Conservation (phyloP, 2,113 vertebrate species). For the Chamaea fasciata region DNA sequence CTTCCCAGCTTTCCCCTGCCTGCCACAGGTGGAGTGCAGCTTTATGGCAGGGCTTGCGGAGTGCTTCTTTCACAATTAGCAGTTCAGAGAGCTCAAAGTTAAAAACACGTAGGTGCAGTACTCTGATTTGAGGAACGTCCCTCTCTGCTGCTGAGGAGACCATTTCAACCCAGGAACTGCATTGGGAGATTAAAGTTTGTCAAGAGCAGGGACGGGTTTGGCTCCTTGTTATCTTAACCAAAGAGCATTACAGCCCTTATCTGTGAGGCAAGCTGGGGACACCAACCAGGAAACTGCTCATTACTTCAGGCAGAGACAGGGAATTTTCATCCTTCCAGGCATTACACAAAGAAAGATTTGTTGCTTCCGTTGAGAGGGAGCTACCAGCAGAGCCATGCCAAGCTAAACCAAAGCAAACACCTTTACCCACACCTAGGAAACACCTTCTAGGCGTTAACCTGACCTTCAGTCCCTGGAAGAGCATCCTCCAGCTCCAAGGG, state of each 20-base stretch:
- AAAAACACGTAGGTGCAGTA: neutral
- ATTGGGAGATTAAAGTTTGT: neutral
- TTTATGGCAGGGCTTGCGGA: neutral
- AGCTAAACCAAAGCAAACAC: neutral
- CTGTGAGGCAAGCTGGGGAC: neutral
- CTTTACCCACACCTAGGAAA: neutral
- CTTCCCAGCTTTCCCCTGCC: neutral
- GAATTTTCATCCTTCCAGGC: neutral
- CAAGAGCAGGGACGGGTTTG: neutral
- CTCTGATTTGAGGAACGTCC: fast-evolving
- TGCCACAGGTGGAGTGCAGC: fast-evolving
- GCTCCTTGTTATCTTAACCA: neutral
- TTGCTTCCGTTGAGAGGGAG: neutral
- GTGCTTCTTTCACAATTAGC: neutral
- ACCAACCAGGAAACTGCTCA: neutral
- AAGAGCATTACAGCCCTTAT: neutral
- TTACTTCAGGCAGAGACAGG: neutral
- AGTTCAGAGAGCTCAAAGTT: neutral
- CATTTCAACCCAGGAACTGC: neutral
- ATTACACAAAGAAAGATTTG: neutral
- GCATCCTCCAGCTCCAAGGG: neutral
- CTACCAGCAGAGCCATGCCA: fast-evolving
- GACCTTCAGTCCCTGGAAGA: neutral
- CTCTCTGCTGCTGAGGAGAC: neutral
- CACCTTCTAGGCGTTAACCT: neutral